Percentiles rank a stretch among this genome's conserved stretches.
Evolutionary conservation across 2,797 vertebrate species (phyloP).

Genomic region (Tachyglossus aculeatus): DNA sequence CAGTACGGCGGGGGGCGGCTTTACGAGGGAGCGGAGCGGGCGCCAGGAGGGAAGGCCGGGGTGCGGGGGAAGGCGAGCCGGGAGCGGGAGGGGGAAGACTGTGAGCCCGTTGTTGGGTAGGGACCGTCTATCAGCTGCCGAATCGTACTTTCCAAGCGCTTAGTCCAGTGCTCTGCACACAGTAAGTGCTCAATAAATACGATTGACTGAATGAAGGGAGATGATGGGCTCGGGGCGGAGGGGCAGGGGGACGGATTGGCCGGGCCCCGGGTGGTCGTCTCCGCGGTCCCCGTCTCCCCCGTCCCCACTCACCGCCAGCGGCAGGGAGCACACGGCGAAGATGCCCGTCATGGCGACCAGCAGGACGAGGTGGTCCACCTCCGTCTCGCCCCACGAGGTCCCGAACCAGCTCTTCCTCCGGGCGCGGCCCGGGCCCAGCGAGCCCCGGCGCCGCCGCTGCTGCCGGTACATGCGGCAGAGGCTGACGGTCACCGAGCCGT

Average conservation of each 20-base stretch:
- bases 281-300: no score
- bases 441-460: slow-evolving; percentile 74
- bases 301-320: slow-evolving; percentile 78
- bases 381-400: slow-evolving; percentile 78
- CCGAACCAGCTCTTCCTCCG: slow-evolving; percentile 75
- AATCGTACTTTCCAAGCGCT: no score
- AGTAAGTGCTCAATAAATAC: no score
- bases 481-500: slow-evolving; percentile 85
- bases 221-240: no score
- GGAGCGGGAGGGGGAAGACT: background rate
- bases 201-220: no score
- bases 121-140: no score
- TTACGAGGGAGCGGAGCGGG: background rate
- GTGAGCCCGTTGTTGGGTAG: no score
- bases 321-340: slow-evolving; percentile 88
- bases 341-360: slow-evolving; percentile 86
- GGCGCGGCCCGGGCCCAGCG: slow-evolving; percentile 62
- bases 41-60: background rate
- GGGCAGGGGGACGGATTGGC: background rate
- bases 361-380: slow-evolving; percentile 85
- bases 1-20: no score
- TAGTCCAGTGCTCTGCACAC: no score
- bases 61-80: no score
- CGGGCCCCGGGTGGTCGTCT: rapidly evolving
- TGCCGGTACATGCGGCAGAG: slow-evolving; percentile 85